Evolutionary conservation across 2,888 invertebrate species (phyloP).

Genomic region (Lamproptera curius): DNA sequence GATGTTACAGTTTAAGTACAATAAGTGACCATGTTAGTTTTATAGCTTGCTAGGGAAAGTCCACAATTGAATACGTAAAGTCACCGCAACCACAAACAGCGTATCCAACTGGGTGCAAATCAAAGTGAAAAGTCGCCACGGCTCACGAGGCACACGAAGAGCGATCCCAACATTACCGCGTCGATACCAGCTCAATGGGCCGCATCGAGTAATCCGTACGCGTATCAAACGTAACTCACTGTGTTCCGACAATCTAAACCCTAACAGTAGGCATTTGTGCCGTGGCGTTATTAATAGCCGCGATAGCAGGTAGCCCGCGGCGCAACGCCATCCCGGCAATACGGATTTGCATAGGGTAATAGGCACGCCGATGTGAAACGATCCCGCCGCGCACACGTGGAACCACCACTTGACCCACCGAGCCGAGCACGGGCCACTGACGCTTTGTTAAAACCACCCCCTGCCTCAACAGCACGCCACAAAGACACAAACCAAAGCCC

Average conservation of each 20-base stretch:
- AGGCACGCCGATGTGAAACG: slow-evolving; percentile 31
- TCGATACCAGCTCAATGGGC: slow-evolving; percentile 12
- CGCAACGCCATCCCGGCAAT: slow-evolving; percentile 68
- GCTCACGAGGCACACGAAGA: neutral
- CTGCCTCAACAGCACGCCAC: slow-evolving; percentile 13
- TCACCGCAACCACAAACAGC: too few species aligned
- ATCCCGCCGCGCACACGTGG: slow-evolving; percentile 4
- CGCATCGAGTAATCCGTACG: slow-evolving; percentile 35
- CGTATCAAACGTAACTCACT: slow-evolving; percentile 44
- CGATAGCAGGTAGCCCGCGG: slow-evolving; percentile 69
- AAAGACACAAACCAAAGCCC: too few species aligned
- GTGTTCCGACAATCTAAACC: slow-evolving; percentile 60
- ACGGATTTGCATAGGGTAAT: slow-evolving; percentile 76
- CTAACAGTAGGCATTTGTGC: slow-evolving; percentile 57
- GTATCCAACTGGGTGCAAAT: too few species aligned
- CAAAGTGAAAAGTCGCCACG: too few species aligned
- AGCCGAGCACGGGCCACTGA: too few species aligned
- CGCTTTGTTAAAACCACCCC: slow-evolving; percentile 12
- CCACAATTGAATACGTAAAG: too few species aligned
- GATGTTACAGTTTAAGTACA: too few species aligned
- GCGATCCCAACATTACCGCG: neutral
- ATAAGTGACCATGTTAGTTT: too few species aligned
- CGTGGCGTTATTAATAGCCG: slow-evolving; percentile 70
- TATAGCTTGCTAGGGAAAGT: too few species aligned
- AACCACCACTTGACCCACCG: slow-evolving; percentile 17